A percentile compares a stretch with the other conserved stretches of the same genome.
Conservation (phyloP, 1,140 invertebrate genomes). For the Zaprionus tsacasi region DNA sequence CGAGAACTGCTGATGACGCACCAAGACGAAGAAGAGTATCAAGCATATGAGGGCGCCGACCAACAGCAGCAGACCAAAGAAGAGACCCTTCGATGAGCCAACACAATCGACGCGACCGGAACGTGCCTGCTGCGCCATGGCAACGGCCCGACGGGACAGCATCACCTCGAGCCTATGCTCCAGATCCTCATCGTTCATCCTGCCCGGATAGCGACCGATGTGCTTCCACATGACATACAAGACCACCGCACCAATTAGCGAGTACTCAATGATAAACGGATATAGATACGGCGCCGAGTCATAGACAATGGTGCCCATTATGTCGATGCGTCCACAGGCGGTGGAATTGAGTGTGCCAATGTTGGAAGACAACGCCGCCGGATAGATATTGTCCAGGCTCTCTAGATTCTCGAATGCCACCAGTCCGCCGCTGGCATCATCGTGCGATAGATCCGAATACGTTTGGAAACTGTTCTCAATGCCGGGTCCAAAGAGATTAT, state of each 20-base stretch:
- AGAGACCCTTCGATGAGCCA: constrained; percentile 96
- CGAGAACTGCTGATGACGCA: constrained; percentile 91
- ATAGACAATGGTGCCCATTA: constrained; percentile 96
- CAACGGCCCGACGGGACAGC: constrained; percentile 92
- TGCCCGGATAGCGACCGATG: constrained; percentile 93
- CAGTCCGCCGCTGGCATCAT: constrained; percentile 80
- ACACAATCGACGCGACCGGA: constrained; percentile 95
- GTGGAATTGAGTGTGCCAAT: constrained; percentile 85
- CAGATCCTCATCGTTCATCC: constrained; percentile 92
- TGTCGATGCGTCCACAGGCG: constrained; percentile 92
- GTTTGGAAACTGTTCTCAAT: constrained; percentile 83
- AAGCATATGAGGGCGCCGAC: constrained; percentile 96
- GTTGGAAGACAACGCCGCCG: constrained; percentile 86
- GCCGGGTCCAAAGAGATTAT: constrained; percentile 81
- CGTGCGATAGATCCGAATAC: constrained; percentile 83
- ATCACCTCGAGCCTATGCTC: constrained; percentile 93
- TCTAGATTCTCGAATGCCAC: constrained; percentile 85
- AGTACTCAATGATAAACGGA: constrained; percentile 98
- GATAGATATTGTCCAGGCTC: constrained; percentile 87
- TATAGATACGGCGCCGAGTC: constrained; percentile 96
- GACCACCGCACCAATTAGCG: constrained; percentile 97
- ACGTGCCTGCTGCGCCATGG: constrained; percentile 92
- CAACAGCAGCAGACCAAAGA: constrained; percentile 94
- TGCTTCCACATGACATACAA: constrained; percentile 99
- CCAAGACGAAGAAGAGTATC: constrained; percentile 97